Base-by-base conservation (phyloP, 2,113 vertebrate genomes). In the Meriones unguiculatus region DNA sequence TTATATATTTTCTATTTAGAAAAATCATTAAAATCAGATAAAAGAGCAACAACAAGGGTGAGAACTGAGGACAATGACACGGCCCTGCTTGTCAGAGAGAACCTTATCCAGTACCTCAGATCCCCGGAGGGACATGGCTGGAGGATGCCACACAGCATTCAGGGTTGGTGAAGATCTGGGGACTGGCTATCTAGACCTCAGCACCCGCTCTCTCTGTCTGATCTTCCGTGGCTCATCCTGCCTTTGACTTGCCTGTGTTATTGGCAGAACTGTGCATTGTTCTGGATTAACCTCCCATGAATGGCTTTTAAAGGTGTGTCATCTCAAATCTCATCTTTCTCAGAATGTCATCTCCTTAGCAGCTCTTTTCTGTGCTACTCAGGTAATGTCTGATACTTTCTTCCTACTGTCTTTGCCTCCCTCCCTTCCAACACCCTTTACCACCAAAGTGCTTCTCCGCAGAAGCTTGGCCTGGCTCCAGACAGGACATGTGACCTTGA, bases 1-100 rank as follows among this genome's bases (percentile, higher is more conserved):
- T 80, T 41, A 57, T 84, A 14, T 69, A 95, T 93, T 96, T 96
- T 57, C 67, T 95, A 94, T 91, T 95, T 5, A 35, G 84, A 97
- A 90, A 91, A 93, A 52, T 81, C 73, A 89, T 78, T 93, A 94
- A 93, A 93, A 90, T 54, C 41, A 92, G n/a, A 93, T n/a, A 81
- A 87, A 76, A 89, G 59, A 87, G 41, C 13, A 93, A 85, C 62
- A n/a, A 62, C 25, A 32, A 11, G 87, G 73, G 22, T 12, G 14
- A n/a, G 89, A 89, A 77, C 5, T 35, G 50, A 92, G 52, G 64
- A 65, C 35, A 41, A 46, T 20, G 76, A 80, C 52, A 13, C 22
- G 32, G 30, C 50, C 15, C 32, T 93, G 80, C 72, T 24, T 32
- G 41, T 46, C 46, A 28, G 10, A 0, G 2, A 32, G 28, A 2